These are phyloP conservation scores for Drosophila kikkawai DNA, from an alignment of 1,140 invertebrate species.

Conservation along the genomic window DNA sequence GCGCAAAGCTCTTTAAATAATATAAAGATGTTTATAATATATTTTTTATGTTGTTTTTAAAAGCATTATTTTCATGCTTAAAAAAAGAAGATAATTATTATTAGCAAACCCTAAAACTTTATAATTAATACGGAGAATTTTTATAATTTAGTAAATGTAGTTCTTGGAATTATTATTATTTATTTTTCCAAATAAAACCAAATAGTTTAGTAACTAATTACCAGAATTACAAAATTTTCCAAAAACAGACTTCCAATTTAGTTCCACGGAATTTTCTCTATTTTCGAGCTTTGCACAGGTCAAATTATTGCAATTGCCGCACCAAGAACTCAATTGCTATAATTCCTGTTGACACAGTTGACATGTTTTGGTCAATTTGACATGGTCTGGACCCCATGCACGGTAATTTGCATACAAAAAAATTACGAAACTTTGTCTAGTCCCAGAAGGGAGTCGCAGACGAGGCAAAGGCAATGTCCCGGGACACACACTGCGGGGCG, in stretches of 20 bases:
- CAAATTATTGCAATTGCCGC: conserved; percentile 25
- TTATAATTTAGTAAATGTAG: background rate
- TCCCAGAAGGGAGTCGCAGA: conserved; percentile 23
- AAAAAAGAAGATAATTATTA: too few species aligned
- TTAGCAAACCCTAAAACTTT: background rate
- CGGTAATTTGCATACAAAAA: conserved; percentile 50
- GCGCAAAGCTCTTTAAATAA: too few species aligned
- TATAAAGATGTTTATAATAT: too few species aligned
- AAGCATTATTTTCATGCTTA: too few species aligned
- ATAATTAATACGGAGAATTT: background rate
- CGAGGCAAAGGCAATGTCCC: conserved; percentile 1
- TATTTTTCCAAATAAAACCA: background rate
- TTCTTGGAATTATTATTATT: background rate
- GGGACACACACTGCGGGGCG: background rate
- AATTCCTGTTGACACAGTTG: conserved; percentile 42
- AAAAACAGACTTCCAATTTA: background rate
- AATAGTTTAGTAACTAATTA: background rate
- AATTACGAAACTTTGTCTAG: conserved; percentile 45
- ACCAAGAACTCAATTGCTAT: conserved; percentile 25
- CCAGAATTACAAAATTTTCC: background rate
- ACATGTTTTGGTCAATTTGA: conserved; percentile 47
- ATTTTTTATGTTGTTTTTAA: too few species aligned
- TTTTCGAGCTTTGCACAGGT: conserved; percentile 15
- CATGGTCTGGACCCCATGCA: conserved; percentile 27
- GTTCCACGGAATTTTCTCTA: background rate